phyloP scores from a whole-genome alignment of 2,888 invertebrate genomes.

The Rhingia rostrata region DNA sequence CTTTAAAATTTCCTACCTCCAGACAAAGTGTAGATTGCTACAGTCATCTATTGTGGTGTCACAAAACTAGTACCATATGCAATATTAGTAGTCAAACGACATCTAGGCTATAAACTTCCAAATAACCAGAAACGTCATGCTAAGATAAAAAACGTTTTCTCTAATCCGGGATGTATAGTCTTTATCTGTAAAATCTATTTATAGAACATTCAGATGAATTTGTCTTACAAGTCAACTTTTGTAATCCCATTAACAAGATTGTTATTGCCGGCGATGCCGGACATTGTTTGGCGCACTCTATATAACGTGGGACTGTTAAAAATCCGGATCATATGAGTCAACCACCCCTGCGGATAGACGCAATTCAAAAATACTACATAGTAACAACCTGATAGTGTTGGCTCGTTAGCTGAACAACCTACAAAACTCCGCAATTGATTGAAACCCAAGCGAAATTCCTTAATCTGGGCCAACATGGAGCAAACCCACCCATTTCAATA shows the following conservation, averaged over 20 bases:
- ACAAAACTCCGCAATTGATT: constrained; percentile 4
- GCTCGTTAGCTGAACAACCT: neutral
- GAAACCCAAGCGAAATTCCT: constrained; percentile 24
- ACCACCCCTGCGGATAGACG: constrained; percentile 30
- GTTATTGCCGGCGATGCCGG: constrained; percentile 37
- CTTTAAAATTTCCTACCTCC: constrained; percentile 5
- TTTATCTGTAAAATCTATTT: constrained; percentile 26
- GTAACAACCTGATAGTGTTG: neutral
- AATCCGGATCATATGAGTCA: constrained; percentile 56
- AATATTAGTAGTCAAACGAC: neutral
- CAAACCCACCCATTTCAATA: constrained; percentile 15
- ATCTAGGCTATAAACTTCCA: neutral
- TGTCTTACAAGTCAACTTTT: neutral
- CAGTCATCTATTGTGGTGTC: neutral
- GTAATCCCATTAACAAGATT: constrained; percentile 17
- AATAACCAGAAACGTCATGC: constrained; percentile 5
- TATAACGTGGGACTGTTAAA: constrained; percentile 12
- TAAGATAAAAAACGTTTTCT: constrained; percentile 4
- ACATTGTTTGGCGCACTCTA: constrained; percentile 20
- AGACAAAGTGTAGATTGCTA: constrained; percentile 20
- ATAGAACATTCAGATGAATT: constrained; percentile 7
- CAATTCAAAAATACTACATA: constrained; percentile 14
- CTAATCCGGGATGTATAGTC: constrained; percentile 45
- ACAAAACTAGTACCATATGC: constrained; percentile 8
- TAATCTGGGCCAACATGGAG: constrained; percentile 28